A percentile compares a stretch with the other conserved stretches of the same genome.
Evolutionary conservation across 2,797 vertebrate species (phyloP).

Genomic region (Siniperca undulata): DNA sequence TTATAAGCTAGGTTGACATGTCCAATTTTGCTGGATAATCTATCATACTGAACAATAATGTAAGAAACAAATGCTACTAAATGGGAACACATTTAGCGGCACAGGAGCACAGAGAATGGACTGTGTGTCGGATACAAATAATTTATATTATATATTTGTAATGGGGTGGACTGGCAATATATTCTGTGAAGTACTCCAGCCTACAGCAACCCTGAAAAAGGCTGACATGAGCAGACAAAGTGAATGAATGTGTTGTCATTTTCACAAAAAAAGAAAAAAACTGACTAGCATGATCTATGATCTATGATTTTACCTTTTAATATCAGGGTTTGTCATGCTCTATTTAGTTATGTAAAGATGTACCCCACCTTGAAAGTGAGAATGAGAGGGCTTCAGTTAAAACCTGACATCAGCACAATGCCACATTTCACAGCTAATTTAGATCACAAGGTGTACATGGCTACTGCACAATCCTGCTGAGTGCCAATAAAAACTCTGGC

Average conservation of each 20-base stretch:
- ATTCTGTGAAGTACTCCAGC: conserved; percentile 11
- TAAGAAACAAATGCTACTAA: conserved; percentile 42
- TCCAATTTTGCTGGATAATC: conserved; percentile 49
- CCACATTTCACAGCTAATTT: conserved; percentile 67
- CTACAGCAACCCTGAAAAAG: conserved; percentile 33
- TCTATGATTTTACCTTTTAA: conserved; percentile 30
- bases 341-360: conserved; percentile 35
- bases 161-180: conserved; percentile 20
- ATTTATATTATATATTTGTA: conserved; percentile 36
- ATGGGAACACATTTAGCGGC: conserved; percentile 23
- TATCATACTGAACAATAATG: conserved; percentile 52
- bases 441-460: conserved; percentile 47
- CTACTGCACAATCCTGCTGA: conserved; percentile 52
- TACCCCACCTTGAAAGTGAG: conserved; percentile 19
- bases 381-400: conserved; percentile 51
- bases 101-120: conserved; percentile 15
- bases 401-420: conserved; percentile 59
- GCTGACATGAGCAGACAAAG: conserved; percentile 35
- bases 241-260: conserved; percentile 27
- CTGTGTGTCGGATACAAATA: conserved; percentile 27
- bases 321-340: conserved; percentile 40
- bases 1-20: conserved; percentile 46
- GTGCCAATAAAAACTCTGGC: conserved; percentile 56
- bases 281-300: background rate
- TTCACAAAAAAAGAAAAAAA: conserved; percentile 16